A percentile compares a stretch with the other conserved stretches of the same genome.
phyloP scores from a whole-genome alignment of 2,113 vertebrate genomes.

The Nipponia nippon region DNA sequence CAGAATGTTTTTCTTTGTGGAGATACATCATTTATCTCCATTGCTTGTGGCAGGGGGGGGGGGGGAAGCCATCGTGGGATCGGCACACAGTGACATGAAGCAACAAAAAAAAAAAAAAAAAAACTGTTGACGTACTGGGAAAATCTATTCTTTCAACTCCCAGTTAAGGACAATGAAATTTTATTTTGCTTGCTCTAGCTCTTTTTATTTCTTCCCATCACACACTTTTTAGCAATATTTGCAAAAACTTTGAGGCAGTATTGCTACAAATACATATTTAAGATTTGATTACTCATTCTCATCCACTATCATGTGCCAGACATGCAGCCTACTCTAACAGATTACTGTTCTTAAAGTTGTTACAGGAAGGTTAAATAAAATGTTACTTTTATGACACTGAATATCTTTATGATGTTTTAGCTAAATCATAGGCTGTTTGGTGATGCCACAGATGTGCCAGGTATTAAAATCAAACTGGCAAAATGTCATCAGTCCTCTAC shows the following conservation, averaged over 20 bases:
- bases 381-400: slow-evolving; percentile 62
- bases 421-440: slow-evolving; percentile 47
- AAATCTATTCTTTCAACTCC: slow-evolving; percentile 20
- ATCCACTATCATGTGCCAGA: slow-evolving; percentile 74
- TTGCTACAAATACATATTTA: slow-evolving; percentile 75
- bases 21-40: background rate
- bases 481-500: background rate
- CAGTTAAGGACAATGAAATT: background rate
- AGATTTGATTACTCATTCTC: slow-evolving; percentile 76
- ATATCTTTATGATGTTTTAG: slow-evolving; percentile 65
- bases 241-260: slow-evolving; percentile 44
- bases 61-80: background rate
- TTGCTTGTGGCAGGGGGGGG: background rate
- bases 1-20: background rate
- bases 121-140: background rate
- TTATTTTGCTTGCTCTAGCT: slow-evolving; percentile 45
- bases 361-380: slow-evolving; percentile 72
- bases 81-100: background rate
- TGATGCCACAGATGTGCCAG: slow-evolving; percentile 56
- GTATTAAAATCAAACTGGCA: slow-evolving; percentile 11
- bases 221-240: slow-evolving; percentile 39
- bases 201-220: slow-evolving; percentile 33
- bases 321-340: slow-evolving; percentile 72
- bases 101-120: slow-evolving; percentile 19
- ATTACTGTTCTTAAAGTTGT: slow-evolving; percentile 73